These are phyloP conservation scores for Megaceryle maxima DNA, from an alignment of 2,113 vertebrate species.

Conservation along the genomic window DNA sequence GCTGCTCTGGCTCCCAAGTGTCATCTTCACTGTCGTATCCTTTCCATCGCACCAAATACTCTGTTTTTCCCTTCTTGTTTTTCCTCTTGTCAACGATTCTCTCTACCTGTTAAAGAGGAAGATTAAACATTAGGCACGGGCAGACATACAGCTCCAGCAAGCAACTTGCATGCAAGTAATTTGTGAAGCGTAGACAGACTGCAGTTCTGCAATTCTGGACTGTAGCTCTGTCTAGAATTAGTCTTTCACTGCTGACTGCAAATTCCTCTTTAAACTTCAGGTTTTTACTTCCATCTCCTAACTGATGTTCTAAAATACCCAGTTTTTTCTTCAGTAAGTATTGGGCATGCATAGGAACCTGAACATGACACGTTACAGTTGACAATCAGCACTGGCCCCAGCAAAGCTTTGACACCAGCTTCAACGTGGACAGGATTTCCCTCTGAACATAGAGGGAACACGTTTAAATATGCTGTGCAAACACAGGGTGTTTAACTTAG, in stretches of 20 bases:
- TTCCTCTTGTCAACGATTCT: conserved; percentile 91
- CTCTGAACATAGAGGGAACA: neutral
- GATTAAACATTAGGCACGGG: neutral
- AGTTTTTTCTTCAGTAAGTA: neutral
- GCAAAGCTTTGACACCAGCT: neutral
- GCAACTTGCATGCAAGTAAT: neutral
- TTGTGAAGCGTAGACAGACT: neutral
- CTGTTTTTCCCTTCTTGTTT: conserved; percentile 91
- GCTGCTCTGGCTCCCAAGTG: conserved; percentile 95
- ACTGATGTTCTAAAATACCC: neutral
- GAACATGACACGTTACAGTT: neutral
- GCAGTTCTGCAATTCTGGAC: neutral
- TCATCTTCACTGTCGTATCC: conserved; percentile 92
- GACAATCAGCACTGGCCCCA: neutral
- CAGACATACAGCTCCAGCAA: neutral
- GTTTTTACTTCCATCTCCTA: neutral
- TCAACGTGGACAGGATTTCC: neutral
- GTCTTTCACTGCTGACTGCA: neutral
- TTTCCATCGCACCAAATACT: conserved; percentile 94
- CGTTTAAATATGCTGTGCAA: neutral
- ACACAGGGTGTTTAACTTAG: neutral
- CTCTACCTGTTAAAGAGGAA: conserved; percentile 85
- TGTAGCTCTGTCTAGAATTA: neutral
- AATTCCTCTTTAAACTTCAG: neutral
- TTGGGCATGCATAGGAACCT: neutral